Conservation (phyloP, 2,113 vertebrate genomes). For the Ondatra zibethicus region DNA sequence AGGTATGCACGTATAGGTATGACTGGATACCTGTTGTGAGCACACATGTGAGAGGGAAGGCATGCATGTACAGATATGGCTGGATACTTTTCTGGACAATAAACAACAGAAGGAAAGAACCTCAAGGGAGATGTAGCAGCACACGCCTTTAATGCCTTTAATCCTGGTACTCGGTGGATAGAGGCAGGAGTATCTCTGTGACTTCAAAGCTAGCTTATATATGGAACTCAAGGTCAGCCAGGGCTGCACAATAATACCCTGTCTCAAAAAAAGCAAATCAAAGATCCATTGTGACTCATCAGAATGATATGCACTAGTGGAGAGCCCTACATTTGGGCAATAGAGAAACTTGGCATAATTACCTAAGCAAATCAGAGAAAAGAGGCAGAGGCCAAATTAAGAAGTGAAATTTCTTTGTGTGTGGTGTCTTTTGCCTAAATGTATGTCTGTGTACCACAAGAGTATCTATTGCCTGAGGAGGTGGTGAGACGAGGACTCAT, state of each 20-base stretch:
- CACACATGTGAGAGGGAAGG: background rate
- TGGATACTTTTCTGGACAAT: background rate
- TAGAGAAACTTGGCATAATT: background rate
- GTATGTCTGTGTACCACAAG: background rate
- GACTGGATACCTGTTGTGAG: background rate
- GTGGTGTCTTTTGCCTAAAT: background rate
- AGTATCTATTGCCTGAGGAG: background rate
- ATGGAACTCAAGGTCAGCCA: background rate
- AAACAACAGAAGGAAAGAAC: background rate
- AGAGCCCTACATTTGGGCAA: background rate
- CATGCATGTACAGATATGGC: background rate
- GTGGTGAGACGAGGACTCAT: background rate
- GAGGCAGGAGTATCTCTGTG: background rate
- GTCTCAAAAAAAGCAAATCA: background rate
- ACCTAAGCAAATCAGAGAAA: slow-evolving; percentile 30
- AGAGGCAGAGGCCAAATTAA: slow-evolving; percentile 34
- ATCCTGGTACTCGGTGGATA: background rate
- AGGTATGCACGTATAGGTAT: background rate
- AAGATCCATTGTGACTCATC: background rate
- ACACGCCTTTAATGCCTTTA: background rate
- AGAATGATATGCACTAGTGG: background rate
- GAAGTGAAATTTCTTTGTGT: slow-evolving; percentile 18
- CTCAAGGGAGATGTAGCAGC: background rate
- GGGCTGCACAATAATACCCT: background rate
- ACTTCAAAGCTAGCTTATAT: background rate